Conservation (phyloP, 2,113 vertebrate genomes). For the Mirza zaza region DNA sequence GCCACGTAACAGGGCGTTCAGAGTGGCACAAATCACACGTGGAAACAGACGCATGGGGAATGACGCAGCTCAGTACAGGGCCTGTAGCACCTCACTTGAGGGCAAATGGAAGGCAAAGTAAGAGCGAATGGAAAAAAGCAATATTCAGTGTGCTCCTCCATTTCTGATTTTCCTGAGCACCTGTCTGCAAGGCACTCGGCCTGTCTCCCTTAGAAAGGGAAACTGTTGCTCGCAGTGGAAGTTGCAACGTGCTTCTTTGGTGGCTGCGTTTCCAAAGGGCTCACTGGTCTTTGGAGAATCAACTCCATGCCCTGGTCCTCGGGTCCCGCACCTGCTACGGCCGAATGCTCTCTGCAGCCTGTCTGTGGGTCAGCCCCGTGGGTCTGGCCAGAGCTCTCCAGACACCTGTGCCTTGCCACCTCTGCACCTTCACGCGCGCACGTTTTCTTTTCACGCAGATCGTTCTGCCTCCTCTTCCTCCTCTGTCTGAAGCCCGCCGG, state of each 20-base stretch:
- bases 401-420: rapidly evolving
- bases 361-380: not conserved
- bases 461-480: rapidly evolving
- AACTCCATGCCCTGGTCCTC: rapidly evolving
- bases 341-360: not conserved
- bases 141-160: rapidly evolving
- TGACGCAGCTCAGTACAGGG: not conserved
- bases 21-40: rapidly evolving
- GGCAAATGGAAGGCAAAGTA: not conserved
- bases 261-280: rapidly evolving
- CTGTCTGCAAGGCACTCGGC: too few relatives aligned
- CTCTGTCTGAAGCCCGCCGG: rapidly evolving
- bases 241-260: not conserved
- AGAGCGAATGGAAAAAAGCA: not conserved
- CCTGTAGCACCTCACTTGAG: rapidly evolving
- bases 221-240: too few relatives aligned
- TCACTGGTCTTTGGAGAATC: not conserved
- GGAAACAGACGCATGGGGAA: too few relatives aligned
- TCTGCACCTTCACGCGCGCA: rapidly evolving
- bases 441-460: not conserved
- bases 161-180: not conserved
- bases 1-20: not conserved
- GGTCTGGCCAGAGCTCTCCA: rapidly evolving
- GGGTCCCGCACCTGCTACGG: rapidly evolving
- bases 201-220: not conserved